phyloP scores from a whole-genome alignment of 2,113 vertebrate genomes.

The Calonectris borealis region DNA sequence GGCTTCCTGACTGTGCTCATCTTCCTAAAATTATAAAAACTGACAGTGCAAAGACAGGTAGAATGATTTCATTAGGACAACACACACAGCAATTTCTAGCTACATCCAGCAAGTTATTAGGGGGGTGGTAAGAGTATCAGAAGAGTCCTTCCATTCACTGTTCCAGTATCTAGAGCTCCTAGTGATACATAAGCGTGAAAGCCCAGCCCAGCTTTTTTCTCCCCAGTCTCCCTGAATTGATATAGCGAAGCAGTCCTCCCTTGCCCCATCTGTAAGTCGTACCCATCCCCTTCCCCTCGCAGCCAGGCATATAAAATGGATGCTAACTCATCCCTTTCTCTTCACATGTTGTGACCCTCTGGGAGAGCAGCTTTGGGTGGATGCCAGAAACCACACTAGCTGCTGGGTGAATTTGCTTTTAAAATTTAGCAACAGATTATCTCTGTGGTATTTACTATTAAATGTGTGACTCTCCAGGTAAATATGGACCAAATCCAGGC shows the following conservation, averaged over 20 bases:
- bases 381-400: constrained; percentile 3
- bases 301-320: background rate
- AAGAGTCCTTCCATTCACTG: background rate
- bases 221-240: background rate
- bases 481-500: background rate
- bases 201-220: background rate
- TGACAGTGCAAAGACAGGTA: background rate
- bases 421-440: constrained; percentile 3
- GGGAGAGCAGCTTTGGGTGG: background rate
- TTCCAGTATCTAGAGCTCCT: background rate
- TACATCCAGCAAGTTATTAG: background rate
- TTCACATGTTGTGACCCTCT: background rate
- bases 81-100: background rate
- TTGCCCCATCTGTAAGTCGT: background rate
- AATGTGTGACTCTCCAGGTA: background rate
- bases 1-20: background rate
- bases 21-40: background rate
- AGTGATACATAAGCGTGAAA: background rate
- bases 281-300: background rate
- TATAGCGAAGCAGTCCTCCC: background rate
- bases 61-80: background rate
- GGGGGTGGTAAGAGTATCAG: background rate
- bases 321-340: background rate
- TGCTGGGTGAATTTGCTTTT: background rate
- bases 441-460: background rate